Conservation (phyloP, 2,113 vertebrate species). For the Microcebus ravelobensis region DNA sequence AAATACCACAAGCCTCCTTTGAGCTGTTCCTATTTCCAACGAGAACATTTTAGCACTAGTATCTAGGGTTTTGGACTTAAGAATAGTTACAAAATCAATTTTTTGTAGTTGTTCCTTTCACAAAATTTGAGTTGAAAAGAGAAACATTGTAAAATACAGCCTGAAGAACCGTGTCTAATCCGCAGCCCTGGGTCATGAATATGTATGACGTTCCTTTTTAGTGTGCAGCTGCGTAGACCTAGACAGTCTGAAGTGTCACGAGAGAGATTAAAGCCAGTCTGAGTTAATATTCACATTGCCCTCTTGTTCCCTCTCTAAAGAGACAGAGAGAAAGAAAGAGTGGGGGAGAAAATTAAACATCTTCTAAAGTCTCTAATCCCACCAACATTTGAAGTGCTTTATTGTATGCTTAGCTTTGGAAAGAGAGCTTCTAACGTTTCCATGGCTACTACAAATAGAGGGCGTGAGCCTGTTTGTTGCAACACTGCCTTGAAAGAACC, state of each 20-base stretch:
- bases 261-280: conserved; percentile 88
- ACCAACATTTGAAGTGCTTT: conserved; percentile 88
- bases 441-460: conserved; percentile 87
- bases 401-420: conserved; percentile 87
- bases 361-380: conserved; percentile 90
- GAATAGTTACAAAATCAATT: neutral
- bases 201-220: neutral
- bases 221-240: conserved; percentile 69
- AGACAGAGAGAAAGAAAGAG: conserved; percentile 78
- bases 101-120: neutral
- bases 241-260: conserved; percentile 84
- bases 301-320: conserved; percentile 87
- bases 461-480: conserved; percentile 74
- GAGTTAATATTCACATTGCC: conserved; percentile 88
- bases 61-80: neutral
- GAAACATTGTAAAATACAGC: neutral
- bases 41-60: neutral
- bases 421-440: conserved; percentile 87
- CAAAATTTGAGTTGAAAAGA: neutral
- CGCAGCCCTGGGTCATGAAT: neutral
- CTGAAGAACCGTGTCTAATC: accelerated
- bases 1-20: neutral
- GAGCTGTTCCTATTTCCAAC: neutral
- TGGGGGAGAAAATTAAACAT: conserved; percentile 91
- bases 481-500: conserved; percentile 72